Conservation (phyloP, 2,888 invertebrate species). For the Aphrophora alni region DNA sequence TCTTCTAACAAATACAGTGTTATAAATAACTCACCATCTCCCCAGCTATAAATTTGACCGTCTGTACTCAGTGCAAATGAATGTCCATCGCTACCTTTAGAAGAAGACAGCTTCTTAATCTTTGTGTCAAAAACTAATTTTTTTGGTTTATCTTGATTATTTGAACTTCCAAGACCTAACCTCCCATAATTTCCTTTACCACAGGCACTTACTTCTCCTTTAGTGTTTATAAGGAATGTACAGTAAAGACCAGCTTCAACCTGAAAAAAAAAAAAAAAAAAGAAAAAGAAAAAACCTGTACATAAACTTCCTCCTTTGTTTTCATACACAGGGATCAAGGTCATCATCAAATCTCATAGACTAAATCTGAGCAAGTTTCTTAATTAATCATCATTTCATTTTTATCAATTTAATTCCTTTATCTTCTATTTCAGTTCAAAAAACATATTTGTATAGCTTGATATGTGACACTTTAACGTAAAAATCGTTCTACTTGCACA, state of each 20-base stretch:
- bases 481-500: no score
- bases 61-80: slow-evolving; percentile 63
- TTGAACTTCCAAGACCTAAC: slow-evolving; percentile 68
- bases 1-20: no score
- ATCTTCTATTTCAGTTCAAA: no score
- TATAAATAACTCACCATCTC: slow-evolving; percentile 59
- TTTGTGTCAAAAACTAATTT: slow-evolving; percentile 62
- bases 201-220: slow-evolving; percentile 66
- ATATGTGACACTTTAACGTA: no score
- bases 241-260: slow-evolving; percentile 70
- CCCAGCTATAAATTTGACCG: slow-evolving; percentile 65
- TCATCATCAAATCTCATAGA: background rate
- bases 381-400: no score
- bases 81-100: slow-evolving; percentile 66
- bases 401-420: no score
- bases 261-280: slow-evolving; percentile 56
- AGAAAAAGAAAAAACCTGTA: no score
- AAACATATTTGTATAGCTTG: no score
- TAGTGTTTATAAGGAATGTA: slow-evolving; percentile 65
- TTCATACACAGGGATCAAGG: no score
- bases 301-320: background rate
- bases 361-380: background rate
- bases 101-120: slow-evolving; percentile 62
- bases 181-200: slow-evolving; percentile 70
- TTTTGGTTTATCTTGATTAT: slow-evolving; percentile 65